Evolutionary conservation across 2,797 vertebrate species (phyloP).

Genomic region (Poeciliopsis presidionis): DNA sequence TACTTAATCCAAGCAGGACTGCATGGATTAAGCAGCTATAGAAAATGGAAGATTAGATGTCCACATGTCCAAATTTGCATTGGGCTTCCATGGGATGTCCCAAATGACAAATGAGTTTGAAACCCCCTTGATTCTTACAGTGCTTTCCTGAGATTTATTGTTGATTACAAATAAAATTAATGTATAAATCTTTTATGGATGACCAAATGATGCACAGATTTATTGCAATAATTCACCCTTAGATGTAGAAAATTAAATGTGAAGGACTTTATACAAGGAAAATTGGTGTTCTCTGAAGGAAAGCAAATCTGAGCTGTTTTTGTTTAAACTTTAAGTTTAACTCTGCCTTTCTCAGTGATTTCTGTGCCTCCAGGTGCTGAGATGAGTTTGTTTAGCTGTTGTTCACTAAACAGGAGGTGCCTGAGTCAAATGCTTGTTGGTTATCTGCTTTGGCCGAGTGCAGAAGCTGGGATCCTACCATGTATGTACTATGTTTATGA

Average conservation of each 20-base stretch:
- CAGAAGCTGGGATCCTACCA: not conserved
- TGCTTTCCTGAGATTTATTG: not conserved
- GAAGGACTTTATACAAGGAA: constrained; percentile 21
- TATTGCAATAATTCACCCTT: constrained; percentile 7
- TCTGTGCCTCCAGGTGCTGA: not conserved
- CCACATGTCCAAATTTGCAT: not conserved
- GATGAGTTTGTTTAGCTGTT: not conserved
- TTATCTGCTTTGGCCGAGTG: constrained; percentile 24
- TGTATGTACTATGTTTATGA: not conserved
- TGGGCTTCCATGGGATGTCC: not conserved
- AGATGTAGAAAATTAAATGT: constrained; percentile 5
- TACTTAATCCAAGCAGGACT: too few relatives aligned
- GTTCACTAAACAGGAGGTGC: constrained; percentile 23
- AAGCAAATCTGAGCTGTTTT: constrained; percentile 2
- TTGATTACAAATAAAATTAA: not conserved
- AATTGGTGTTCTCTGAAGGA: constrained; percentile 20
- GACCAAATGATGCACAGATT: not conserved
- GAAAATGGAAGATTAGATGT: not conserved
- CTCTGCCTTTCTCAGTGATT: not conserved
- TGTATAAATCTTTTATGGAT: not conserved
- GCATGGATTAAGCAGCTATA: not conserved
- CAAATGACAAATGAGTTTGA: not conserved
- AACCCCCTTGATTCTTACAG: not conserved
- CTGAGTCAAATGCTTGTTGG: not conserved
- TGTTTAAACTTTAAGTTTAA: not conserved